phyloP scores from a whole-genome alignment of 1,140 invertebrate genomes.

The Lepeophtheirus salmonis region DNA sequence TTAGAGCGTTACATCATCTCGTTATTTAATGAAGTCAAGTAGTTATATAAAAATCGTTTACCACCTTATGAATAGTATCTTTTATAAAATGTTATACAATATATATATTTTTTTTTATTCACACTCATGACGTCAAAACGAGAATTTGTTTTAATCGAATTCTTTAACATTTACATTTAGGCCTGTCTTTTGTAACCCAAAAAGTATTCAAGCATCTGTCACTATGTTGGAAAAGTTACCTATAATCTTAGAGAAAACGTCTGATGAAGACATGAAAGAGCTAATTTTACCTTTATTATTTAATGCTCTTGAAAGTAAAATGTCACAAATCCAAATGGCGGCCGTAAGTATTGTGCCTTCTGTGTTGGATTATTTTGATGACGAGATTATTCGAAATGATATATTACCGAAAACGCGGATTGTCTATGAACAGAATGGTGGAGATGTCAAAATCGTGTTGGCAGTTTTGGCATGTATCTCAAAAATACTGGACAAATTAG shows the following conservation, averaged over 20 bases:
- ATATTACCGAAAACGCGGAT: slow-evolving; percentile 67
- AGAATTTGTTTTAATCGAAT: no score
- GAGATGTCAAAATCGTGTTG: slow-evolving; percentile 51
- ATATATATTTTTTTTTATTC: no score
- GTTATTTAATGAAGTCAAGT: no score
- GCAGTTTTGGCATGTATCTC: slow-evolving; percentile 47
- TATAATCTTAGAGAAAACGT: slow-evolving; percentile 68
- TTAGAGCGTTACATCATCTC: no score
- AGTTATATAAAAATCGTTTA: no score
- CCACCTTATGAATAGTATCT: no score
- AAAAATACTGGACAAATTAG: slow-evolving; percentile 52
- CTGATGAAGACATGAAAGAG: slow-evolving; percentile 49
- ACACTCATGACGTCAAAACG: no score
- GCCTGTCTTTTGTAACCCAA: slow-evolving; percentile 54
- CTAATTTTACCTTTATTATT: slow-evolving; percentile 76
- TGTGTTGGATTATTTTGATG: slow-evolving; percentile 63
- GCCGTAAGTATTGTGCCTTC: slow-evolving; percentile 69
- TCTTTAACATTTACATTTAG: slow-evolving; percentile 36
- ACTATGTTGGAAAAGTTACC: slow-evolving; percentile 78
- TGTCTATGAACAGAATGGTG: slow-evolving; percentile 65
- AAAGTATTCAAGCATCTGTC: slow-evolving; percentile 72
- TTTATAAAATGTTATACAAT: no score
- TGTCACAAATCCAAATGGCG: slow-evolving; percentile 81
- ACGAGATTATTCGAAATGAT: slow-evolving; percentile 54
- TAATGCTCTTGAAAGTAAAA: slow-evolving; percentile 67